Evolutionary conservation across 1,140 invertebrate species (phyloP), one percentile per base, ranked within the genome.

Genomic region (Macrobrachium nipponense): DNA sequence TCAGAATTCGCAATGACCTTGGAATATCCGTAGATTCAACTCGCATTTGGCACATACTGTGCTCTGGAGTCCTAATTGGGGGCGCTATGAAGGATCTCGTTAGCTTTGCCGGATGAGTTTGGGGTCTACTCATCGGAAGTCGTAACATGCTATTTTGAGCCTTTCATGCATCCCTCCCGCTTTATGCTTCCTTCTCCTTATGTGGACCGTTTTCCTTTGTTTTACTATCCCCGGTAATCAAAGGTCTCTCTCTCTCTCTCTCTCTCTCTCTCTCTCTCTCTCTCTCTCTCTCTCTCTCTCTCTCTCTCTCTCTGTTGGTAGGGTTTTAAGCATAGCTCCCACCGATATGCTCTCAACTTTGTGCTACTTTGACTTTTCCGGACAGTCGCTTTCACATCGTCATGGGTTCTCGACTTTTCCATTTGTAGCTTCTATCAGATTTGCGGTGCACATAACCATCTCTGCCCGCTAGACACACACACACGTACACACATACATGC

Each of bases 201-300:
- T 36, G 4, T 36, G 27, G 27, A 2, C 23, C 68, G 27, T 43
- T 72, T 43, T 72, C 68, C 23, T 43, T 72, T 43, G 27, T 43
- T 20, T 43, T 72, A 15, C 43, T 43, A 17, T 43, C 43, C 68
- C 43, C 68, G n/a, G 18, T 72, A 12, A 36, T 43, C 43, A 23
- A 36, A 23, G 27, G n/a, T n/a, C n/a, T n/a, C n/a, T n/a, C n/a
- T n/a, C n/a, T n/a, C 68, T n/a, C 68, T 72, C 68, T 72, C 68
- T 72, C 27, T 76, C 73, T 76, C 73, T 76, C 73, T 76, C 73
- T 76, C 73, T 76, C 73, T 76, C 27, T 36, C 73, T 36, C 73
- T n/a, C 12, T 76, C n/a, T 44, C 27, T n/a, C 17, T 20, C 27
- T 73, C 27, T 20, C 14, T n/a, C 61, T 58, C 20, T 17, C 20